phyloP scores from a whole-genome alignment of 2,797 vertebrate species.

The Fundulus diaphanus region DNA sequence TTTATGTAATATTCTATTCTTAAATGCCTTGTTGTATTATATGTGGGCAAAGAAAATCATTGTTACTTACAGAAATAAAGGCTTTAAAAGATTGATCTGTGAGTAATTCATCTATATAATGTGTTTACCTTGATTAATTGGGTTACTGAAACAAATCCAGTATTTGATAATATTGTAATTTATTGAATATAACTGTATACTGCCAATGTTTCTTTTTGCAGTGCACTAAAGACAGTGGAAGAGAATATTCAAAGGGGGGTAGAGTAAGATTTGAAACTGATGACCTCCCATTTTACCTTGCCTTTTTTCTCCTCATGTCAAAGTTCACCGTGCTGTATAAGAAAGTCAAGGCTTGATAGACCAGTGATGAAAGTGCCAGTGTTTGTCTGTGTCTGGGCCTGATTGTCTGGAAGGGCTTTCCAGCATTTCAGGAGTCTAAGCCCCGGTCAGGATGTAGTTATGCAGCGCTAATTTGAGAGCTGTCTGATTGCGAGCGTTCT shows the following conservation, averaged over 20 bases:
- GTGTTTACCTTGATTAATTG: too few species aligned
- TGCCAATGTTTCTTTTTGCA: neutral
- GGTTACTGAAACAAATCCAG: too few species aligned
- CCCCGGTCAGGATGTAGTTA: slow-evolving; percentile 80
- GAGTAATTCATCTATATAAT: too few species aligned
- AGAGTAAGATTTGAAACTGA: slow-evolving; percentile 60
- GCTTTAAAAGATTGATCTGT: too few species aligned
- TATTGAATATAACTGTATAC: too few species aligned
- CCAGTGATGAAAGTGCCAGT: slow-evolving; percentile 54
- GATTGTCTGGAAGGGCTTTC: slow-evolving; percentile 64
- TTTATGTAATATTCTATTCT: too few species aligned
- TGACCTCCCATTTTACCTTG: slow-evolving; percentile 18
- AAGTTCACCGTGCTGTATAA: slow-evolving; percentile 63
- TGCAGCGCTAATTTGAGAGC: slow-evolving; percentile 78
- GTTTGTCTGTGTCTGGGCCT: slow-evolving; percentile 41
- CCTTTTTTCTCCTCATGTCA: slow-evolving; percentile 54
- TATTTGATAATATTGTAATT: too few species aligned
- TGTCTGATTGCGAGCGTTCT: slow-evolving; percentile 76
- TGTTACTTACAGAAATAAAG: too few species aligned
- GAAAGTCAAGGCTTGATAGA: slow-evolving; percentile 56
- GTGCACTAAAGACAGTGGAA: neutral
- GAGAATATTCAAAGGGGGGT: slow-evolving; percentile 11
- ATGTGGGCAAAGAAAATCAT: too few species aligned
- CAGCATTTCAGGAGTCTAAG: slow-evolving; percentile 70
- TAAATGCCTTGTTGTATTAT: too few species aligned